Evolutionary conservation across 2,888 invertebrate species (phyloP), one percentile per base, ranked within the genome.

Genomic region (Crepidodera aurea): DNA sequence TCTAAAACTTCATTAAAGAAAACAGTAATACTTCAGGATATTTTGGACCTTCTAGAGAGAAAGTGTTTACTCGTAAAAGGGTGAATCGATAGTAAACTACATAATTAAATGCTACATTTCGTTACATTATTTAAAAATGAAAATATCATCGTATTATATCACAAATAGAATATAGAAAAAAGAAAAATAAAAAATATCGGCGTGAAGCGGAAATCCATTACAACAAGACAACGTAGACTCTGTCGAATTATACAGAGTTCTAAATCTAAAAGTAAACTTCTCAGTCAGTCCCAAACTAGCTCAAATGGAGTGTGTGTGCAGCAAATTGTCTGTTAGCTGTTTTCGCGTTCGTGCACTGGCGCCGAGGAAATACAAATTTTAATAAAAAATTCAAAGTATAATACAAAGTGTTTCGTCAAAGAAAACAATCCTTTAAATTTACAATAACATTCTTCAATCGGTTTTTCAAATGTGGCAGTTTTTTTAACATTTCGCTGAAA

Each of bases 181-280:
- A n/a, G n/a, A n/a, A n/a, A n/a, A n/a, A n/a, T n/a, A 4, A 22
- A 22, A 22, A 22, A 22, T 22, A 22, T 12, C 34, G 13, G 34
- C 3, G 13, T 12, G n/a, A 13, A 34, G 34, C 16, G 40, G 40
- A 40, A 18, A 40, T 18, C 10, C 18, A 18, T 7, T 7, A 10
- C 40, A 40, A 40, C 10, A 18, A 40, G 40, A 40, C 40, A 40
- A 40, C 40, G 40, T 10, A 40, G 18, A 10, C 16, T 16, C 18
- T 8, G 40, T 18, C 40, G 8, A 40, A 40, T 40, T 22, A 22
- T 22, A 22, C 22, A 22, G 22, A 29, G 37, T 10, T 37, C 37
- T 37, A 13, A 37, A 37, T 37, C 37, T 40, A 40, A 40, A 40
- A 40, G 18, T 40, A 40, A 40, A 40, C 18, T 40, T 40, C 40